Conservation (phyloP, 2,113 vertebrate genomes). For the Menidia beryllina region DNA sequence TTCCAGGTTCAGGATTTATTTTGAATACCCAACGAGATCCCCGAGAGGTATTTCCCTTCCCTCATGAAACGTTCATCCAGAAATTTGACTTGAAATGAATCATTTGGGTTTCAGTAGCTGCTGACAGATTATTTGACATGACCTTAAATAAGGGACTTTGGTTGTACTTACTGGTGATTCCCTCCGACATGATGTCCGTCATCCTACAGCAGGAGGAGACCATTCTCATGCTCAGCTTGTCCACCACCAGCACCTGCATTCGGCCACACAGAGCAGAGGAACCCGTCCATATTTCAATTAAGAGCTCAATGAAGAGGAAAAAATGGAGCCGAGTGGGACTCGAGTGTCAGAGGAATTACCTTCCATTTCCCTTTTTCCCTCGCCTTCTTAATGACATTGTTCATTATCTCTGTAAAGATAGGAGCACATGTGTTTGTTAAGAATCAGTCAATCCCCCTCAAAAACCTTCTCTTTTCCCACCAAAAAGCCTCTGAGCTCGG, state of each 20-base stretch:
- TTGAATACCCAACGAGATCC: too few species aligned
- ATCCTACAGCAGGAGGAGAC: constrained; percentile 98
- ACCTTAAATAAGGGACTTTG: background rate
- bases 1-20: too few species aligned
- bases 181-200: constrained; percentile 99
- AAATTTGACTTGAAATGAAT: background rate
- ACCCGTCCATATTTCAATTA: background rate
- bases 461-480: too few species aligned
- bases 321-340: background rate
- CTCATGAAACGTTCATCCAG: too few species aligned
- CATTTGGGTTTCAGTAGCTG: too few species aligned
- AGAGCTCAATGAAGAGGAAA: background rate
- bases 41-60: too few species aligned
- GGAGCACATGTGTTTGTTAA: background rate
- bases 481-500: too few species aligned
- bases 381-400: constrained; percentile 96
- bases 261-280: background rate
- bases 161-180: constrained; percentile 93
- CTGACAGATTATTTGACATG: background rate
- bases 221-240: constrained; percentile 98
- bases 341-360: constrained; percentile 74
- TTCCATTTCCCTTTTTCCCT: constrained; percentile 99
- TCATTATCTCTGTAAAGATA: constrained; percentile 91
- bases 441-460: too few species aligned
- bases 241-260: constrained; percentile 93